Evolutionary conservation across 35 echinoderm and acorn worm genomes (phyloP).

Genomic region (Lytechinus pictus): DNA sequence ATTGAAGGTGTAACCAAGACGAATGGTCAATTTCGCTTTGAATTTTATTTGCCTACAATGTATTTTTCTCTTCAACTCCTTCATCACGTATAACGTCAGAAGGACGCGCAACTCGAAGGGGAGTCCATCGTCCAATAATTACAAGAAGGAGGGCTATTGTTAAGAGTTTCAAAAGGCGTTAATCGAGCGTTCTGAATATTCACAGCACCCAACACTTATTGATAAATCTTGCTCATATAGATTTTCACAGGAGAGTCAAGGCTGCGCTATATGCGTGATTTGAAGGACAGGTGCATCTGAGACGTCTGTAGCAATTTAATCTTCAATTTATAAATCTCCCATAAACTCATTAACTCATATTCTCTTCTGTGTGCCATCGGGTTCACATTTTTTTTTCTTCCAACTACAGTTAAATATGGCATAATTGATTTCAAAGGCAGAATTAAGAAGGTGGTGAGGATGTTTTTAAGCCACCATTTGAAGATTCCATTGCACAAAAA

Average conservation of each 20-base stretch:
- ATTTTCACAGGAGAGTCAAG: neutral
- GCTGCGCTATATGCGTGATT: neutral
- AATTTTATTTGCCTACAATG: neutral
- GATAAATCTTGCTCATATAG: neutral
- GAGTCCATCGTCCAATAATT: neutral
- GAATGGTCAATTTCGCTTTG: neutral
- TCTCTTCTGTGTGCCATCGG: neutral
- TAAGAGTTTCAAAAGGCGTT: neutral
- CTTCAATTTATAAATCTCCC: neutral
- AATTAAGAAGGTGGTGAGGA: too few relatives aligned
- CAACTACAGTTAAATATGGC: neutral
- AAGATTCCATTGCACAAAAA: neutral
- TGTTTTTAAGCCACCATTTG: neutral
- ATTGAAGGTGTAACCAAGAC: neutral
- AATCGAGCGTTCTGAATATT: constrained; percentile 30
- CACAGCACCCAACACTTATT: neutral
- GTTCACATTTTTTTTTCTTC: neutral
- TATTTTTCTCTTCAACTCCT: neutral
- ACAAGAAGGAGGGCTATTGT: neutral
- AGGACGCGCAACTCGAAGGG: neutral
- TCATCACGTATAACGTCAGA: neutral
- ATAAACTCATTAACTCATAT: neutral
- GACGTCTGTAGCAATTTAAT: neutral
- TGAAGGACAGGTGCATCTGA: neutral
- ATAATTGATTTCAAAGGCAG: neutral